Evolutionary conservation across 2,888 invertebrate species (phyloP), one percentile per base, ranked within the genome.

Genomic region (Spicauda simplicius): DNA sequence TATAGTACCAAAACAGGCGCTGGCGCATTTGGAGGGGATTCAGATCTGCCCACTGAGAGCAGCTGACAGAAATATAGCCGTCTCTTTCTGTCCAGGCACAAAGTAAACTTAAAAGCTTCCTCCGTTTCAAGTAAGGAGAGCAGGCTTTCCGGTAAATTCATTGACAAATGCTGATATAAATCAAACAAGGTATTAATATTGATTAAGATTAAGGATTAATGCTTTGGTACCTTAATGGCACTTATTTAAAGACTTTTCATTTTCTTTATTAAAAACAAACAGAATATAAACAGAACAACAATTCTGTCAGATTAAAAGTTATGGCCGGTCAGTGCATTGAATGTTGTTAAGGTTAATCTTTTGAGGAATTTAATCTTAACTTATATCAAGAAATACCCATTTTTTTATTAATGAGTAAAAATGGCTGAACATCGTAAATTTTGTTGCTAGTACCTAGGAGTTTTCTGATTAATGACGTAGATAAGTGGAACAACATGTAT

Each of bases 11-110:
- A 88, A 87, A 88, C 86, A 81, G 82, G 83, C 91, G 89, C 87
- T 74, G 72, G 86, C 88, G 90, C 84, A 80, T 74, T 68, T 85
- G 85, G 88, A 80, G 88, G 89, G 84, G 88, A 80, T 76, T 76
- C 80, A 81, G 91, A 77, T 89, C 92, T 77, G 88, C 91, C 92
- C 91, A 89, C 86, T 84, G 77, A 77, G 75, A 79, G 74, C 70
- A 72, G 79, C 72, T 74, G 74, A 81, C 80, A 82, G 80, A 90
- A 82, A 79, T 87, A 88, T 82, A 77, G 56, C 64, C 75, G 80
- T 92, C 92, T 85, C 86, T 75, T 72, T 93, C 87, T 82, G 73
- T 74, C 84, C 33, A 56, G 67, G 37, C 68, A 33, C 55, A 64
- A 64, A 52, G 18, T 18, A 25, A 59, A 60, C 54, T 60, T 55